phyloP scores from a whole-genome alignment of 2,888 invertebrate genomes.

The Andrena chrysosceles region DNA sequence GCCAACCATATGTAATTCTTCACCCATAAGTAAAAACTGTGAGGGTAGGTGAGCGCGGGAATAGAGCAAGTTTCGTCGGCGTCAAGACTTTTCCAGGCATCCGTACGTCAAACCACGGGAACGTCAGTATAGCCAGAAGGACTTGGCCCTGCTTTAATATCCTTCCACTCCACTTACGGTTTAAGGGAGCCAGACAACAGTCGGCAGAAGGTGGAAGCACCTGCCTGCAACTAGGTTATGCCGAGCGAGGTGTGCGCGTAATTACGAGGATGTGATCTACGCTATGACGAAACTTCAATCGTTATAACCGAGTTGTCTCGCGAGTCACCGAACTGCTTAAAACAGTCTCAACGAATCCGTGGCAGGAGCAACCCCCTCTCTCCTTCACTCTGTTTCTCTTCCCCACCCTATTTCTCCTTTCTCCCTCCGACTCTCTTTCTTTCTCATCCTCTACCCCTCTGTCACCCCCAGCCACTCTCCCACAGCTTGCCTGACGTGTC shows the following conservation, averaged over 20 bases:
- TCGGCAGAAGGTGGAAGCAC: constrained; percentile 25
- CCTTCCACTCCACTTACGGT: constrained; percentile 43
- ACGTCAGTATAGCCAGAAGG: constrained; percentile 56
- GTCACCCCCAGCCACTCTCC: too few species aligned
- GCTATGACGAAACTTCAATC: constrained; percentile 77
- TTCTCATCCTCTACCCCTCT: too few species aligned
- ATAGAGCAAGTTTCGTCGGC: constrained; percentile 29
- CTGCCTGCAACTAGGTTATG: constrained; percentile 16
- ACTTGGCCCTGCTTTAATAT: constrained; percentile 43
- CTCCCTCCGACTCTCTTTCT: too few species aligned
- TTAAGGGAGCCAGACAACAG: constrained; percentile 52
- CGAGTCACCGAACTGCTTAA: constrained; percentile 67
- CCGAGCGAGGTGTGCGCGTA: constrained; percentile 60
- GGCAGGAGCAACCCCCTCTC: constrained; percentile 5
- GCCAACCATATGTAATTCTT: constrained; percentile 17
- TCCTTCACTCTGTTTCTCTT: neutral
- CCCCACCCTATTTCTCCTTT: neutral
- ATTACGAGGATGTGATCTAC: constrained; percentile 73
- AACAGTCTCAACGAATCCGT: constrained; percentile 67
- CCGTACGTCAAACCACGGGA: constrained; percentile 50
- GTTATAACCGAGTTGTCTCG: constrained; percentile 79
- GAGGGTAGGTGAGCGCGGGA: neutral
- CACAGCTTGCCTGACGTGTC: neutral
- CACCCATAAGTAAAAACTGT: neutral
- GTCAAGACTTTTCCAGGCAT: constrained; percentile 51